Evolutionary conservation across 35 echinoderm and acorn worm species (phyloP).

Genomic region (Lytechinus pictus): DNA sequence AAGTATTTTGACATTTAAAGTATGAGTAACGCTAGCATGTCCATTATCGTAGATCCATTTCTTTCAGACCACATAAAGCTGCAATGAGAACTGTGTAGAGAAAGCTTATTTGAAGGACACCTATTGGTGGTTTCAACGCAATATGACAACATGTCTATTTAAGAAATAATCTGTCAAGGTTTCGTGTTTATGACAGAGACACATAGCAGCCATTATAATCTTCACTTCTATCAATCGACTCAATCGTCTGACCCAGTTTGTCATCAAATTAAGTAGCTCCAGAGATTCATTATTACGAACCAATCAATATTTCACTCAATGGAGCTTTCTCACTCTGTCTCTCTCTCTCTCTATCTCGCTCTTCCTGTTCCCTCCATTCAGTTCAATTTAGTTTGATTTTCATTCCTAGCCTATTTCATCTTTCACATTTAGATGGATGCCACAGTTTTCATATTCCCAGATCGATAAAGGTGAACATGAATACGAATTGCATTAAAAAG

Average conservation of each 20-base stretch:
- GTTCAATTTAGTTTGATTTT: too few species aligned
- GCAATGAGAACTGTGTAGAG: background rate
- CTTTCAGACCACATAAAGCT: background rate
- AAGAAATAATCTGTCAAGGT: background rate
- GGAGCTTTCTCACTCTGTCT: background rate
- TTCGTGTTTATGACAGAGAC: background rate
- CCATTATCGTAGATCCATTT: constrained; percentile 2
- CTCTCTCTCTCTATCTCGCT: background rate
- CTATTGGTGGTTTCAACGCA: background rate
- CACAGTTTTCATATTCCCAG: too few species aligned
- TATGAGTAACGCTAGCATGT: background rate
- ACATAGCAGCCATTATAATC: background rate
- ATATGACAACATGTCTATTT: background rate
- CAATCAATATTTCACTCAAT: background rate
- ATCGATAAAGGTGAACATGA: too few species aligned
- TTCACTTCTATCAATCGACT: background rate
- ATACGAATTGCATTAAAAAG: too few species aligned
- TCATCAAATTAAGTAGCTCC: background rate
- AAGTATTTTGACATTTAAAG: background rate
- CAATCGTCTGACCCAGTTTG: background rate
- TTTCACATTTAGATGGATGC: too few species aligned
- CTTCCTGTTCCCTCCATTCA: background rate
- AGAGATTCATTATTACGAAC: background rate
- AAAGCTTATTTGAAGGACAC: background rate
- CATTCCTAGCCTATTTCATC: too few species aligned